phyloP scores from a whole-genome alignment of 2,888 invertebrate genomes.

The Prenolepis imparis region DNA sequence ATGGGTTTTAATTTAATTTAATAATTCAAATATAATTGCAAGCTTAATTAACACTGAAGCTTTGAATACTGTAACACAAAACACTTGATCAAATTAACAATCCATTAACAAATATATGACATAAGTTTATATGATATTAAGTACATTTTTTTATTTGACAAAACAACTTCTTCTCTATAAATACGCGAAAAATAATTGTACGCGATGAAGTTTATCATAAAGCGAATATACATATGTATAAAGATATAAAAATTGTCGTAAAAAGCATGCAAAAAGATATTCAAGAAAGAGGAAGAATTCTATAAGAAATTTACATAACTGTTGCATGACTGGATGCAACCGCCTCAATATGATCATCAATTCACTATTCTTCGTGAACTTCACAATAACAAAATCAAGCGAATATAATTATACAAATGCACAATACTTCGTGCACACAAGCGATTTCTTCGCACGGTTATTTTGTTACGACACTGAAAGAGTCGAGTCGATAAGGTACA shows the following conservation, averaged over 20 bases:
- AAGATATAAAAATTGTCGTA: neutral
- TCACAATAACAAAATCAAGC: neutral
- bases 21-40: too few relatives aligned
- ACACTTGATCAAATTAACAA: too few relatives aligned
- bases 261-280: neutral
- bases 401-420: neutral
- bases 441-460: neutral
- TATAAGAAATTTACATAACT: neutral
- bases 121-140: too few relatives aligned
- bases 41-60: too few relatives aligned
- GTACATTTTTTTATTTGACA: neutral
- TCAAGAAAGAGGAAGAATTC: neutral
- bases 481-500: neutral
- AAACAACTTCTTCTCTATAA: neutral
- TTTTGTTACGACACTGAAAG: neutral
- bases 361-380: constrained; percentile 12
- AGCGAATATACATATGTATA: neutral
- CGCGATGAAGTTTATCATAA: neutral
- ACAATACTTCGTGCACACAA: neutral
- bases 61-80: too few relatives aligned
- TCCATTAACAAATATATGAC: too few relatives aligned
- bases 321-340: constrained; percentile 22
- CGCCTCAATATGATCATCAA: constrained; percentile 1
- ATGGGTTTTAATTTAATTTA: too few relatives aligned
- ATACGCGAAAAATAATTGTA: neutral